Conservation (phyloP, 2,888 invertebrate genomes). For the Erannis defoliaria region DNA sequence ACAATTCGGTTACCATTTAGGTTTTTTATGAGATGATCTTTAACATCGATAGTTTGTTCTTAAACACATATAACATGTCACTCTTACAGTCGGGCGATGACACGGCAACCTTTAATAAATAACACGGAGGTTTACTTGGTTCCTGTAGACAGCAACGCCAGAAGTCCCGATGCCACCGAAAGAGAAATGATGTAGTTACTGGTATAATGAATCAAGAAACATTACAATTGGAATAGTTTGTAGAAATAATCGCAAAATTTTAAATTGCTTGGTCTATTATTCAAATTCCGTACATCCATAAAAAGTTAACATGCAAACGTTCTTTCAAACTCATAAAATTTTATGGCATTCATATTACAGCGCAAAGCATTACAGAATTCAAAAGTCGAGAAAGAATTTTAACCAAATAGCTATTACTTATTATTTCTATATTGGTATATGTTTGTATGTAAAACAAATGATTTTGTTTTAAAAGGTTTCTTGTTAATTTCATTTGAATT, state of each 20-base stretch:
- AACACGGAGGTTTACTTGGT: slow-evolving; percentile 83
- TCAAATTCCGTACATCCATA: not conserved
- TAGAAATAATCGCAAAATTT: not conserved
- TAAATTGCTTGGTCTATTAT: not conserved
- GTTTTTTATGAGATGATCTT: slow-evolving; percentile 15
- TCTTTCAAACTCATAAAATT: slow-evolving; percentile 2
- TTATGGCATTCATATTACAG: slow-evolving; percentile 11
- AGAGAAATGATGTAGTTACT: slow-evolving; percentile 97
- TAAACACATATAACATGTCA: slow-evolving; percentile 11
- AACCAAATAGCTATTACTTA: not conserved
- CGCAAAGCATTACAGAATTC: not conserved
- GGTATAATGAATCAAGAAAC: slow-evolving; percentile 53
- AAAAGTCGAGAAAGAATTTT: not conserved
- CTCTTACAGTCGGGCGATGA: slow-evolving; percentile 10
- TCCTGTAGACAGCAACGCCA: slow-evolving; percentile 98
- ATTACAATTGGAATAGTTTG: slow-evolving; percentile 40
- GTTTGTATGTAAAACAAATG: too few relatives aligned
- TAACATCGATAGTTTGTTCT: slow-evolving; percentile 10
- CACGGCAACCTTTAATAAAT: slow-evolving; percentile 49
- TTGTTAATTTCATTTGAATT: too few relatives aligned
- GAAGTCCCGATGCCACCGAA: slow-evolving; percentile 94
- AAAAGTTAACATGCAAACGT: slow-evolving; percentile 15
- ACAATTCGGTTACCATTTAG: slow-evolving; percentile 45
- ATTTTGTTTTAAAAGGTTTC: too few relatives aligned
- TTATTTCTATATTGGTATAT: too few relatives aligned